Base-by-base conservation (phyloP, 1,140 invertebrate genomes). In the Carcinoscorpius rotundicauda region DNA sequence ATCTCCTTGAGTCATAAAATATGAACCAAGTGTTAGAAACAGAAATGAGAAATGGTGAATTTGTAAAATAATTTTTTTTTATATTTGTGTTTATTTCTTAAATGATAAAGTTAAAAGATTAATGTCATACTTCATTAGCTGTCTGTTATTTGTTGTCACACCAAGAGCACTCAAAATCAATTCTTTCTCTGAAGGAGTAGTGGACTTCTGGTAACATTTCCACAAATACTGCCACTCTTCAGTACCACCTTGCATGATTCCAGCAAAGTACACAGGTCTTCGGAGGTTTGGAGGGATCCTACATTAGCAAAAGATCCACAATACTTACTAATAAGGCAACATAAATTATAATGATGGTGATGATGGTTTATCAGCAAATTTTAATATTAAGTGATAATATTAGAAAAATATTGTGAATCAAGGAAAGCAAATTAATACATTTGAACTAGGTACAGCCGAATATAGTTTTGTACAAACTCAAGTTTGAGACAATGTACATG, bases 181-280 rank as follows among this genome's bases (percentile, higher is more conserved):
- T 68, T 79, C 80, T 64, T 84, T 82, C 72, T 90, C 87, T 69
- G 82, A 86, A 1, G 85, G 81, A 51, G 85, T 78, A 60, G 78
- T 79, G 6, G 72, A 83, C 48, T 80, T 81, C 64, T 84, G 82
- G 73, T 87, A 90, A 57, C 80, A 79, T 9, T 83, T 75, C 84
- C 86, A 90, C 68, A 86, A 88, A 73, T 84, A 81, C 57, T 84
- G 80, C 89, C 89, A 92, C 71, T 88, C 87, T 6, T 78, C 75
- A 62, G 84, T 81, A 0, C 82, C 82, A 0, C 88, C 88, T 70
- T 85, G 85, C 69, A 82, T 82, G 8, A 85, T 75, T 74, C 87
- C 89, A 56, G 87, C 84, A 49, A 82, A 82, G 71, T 90, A 91
- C 51, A 89, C 83, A 10, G 86, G 83, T 72, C 84, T 82, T 59